A percentile compares a stretch with the other conserved stretches of the same genome.
Evolutionary conservation across 1,140 invertebrate species (phyloP).

Genomic region (Drosophila pectinifera): DNA sequence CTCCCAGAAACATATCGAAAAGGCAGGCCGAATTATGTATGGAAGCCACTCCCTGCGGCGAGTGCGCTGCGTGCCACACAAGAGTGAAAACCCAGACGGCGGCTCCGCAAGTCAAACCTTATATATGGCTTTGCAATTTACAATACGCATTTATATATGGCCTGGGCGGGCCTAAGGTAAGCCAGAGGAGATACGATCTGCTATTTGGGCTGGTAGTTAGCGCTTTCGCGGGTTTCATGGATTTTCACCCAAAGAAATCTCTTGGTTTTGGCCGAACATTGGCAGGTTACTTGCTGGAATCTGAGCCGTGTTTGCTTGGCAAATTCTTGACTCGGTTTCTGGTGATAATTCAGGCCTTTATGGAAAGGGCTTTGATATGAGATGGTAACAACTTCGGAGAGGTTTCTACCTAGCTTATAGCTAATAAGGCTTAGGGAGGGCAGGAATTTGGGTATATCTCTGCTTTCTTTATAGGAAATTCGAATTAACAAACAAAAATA

Average conservation of each 20-base stretch:
- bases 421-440: no score
- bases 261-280: not conserved
- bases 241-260: slow-evolving; percentile 14
- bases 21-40: slow-evolving; percentile 57
- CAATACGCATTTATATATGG: slow-evolving; percentile 25
- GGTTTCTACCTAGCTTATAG: no score
- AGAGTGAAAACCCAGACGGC: slow-evolving; percentile 59
- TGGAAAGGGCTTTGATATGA: not conserved
- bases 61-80: slow-evolving; percentile 34
- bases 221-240: slow-evolving; percentile 13
- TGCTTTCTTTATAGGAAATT: no score
- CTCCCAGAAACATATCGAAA: not conserved
- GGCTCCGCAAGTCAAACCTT: slow-evolving; percentile 27
- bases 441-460: no score
- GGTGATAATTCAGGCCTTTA: not conserved
- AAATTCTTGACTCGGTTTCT: not conserved
- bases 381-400: no score
- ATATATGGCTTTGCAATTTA: slow-evolving; percentile 16
- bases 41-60: slow-evolving; percentile 48
- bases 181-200: slow-evolving; percentile 28
- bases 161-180: slow-evolving; percentile 36
- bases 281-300: not conserved
- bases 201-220: slow-evolving; percentile 55
- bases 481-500: no score
- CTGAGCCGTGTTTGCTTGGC: slow-evolving; percentile 4